These are phyloP conservation scores for Gymnothorax reevesii DNA, from an alignment of 2,797 vertebrate species.

Conservation along the genomic window DNA sequence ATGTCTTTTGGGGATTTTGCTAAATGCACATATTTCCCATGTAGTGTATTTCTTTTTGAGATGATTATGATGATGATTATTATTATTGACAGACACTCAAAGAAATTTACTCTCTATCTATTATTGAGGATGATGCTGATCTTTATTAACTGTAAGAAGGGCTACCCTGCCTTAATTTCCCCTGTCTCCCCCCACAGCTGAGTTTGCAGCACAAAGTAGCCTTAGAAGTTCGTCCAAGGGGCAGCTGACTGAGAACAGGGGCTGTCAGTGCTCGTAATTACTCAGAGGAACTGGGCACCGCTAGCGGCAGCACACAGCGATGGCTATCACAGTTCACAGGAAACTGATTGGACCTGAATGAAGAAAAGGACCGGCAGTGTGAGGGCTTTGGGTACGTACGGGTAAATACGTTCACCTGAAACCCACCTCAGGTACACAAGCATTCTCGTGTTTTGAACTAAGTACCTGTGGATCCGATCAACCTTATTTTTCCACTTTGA, in stretches of 20 bases:
- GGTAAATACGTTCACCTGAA: background rate
- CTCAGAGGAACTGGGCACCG: slow-evolving; percentile 23
- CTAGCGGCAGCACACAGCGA: background rate
- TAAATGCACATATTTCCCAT: too few relatives aligned
- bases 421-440: background rate
- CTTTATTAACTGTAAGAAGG: background rate
- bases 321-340: slow-evolving; percentile 6
- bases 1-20: too few relatives aligned
- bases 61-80: background rate
- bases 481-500: too few relatives aligned
- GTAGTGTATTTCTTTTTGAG: too few relatives aligned
- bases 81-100: background rate
- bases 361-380: background rate
- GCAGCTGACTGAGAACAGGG: background rate
- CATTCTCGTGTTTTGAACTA: too few relatives aligned
- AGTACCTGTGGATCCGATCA: too few relatives aligned
- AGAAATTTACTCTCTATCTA: background rate
- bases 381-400: background rate
- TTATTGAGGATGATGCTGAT: background rate
- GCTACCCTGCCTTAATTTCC: background rate
- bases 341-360: background rate
- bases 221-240: background rate
- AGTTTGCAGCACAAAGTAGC: slow-evolving; percentile 7
- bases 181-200: background rate
- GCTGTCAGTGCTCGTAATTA: slow-evolving; percentile 28